A percentile compares a stretch with the other conserved stretches of the same genome.
These are phyloP conservation scores for Oithona nana DNA, from an alignment of 2,888 invertebrate genomes.

Conservation along the genomic window DNA sequence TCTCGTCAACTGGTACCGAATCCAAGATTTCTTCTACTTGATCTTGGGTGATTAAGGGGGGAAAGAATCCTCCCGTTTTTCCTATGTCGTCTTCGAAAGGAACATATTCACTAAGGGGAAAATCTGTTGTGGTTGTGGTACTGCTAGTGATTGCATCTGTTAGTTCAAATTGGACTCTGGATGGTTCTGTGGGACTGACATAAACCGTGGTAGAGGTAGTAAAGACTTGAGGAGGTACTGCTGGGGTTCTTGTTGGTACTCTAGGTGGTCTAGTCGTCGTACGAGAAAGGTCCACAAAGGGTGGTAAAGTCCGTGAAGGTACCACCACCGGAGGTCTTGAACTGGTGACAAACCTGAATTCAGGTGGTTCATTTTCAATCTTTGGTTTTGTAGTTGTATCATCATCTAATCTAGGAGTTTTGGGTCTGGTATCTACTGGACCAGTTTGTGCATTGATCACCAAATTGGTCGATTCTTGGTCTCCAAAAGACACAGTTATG, in stretches of 20 bases:
- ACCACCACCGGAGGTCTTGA: not conserved
- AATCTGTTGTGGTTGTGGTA: not conserved
- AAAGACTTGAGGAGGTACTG: not conserved
- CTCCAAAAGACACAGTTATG: not conserved
- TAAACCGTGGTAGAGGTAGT: not conserved
- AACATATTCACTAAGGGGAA: not conserved
- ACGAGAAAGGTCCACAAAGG: not conserved
- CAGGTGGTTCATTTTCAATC: not conserved
- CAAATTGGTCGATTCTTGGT: not conserved
- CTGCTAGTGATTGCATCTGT: not conserved
- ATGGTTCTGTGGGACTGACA: not conserved
- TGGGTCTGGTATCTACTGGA: not conserved
- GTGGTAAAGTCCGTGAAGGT: not conserved
- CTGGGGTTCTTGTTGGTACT: not conserved
- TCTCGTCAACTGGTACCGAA: conserved; percentile 4
- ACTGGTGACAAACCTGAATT: too few species aligned
- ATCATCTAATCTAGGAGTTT: not conserved
- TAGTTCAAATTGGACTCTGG: not conserved
- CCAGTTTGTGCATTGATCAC: not conserved
- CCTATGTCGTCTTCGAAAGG: not conserved
- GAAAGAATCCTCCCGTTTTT: too few species aligned
- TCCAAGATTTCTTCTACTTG: not conserved
- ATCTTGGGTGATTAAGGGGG: not conserved
- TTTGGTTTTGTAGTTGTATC: not conserved
- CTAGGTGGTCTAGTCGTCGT: not conserved